Conservation (phyloP, 2,113 vertebrate species). For the Engystomops pustulosus region DNA sequence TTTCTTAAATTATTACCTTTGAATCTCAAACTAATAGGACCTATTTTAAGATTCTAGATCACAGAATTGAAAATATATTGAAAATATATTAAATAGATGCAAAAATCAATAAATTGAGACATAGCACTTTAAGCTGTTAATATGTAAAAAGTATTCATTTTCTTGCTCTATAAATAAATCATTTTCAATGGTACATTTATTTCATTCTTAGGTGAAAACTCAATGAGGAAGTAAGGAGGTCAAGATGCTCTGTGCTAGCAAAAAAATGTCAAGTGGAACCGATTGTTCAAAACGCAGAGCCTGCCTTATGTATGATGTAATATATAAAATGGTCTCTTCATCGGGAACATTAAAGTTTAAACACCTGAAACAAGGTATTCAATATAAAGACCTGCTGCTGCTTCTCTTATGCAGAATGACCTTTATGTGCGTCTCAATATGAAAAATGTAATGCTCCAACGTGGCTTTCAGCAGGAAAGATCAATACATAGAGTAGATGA, state of each 20-base stretch:
- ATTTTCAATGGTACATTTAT: background rate
- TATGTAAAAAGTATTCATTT: background rate
- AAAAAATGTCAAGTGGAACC: constrained; percentile 26
- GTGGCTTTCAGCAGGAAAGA: constrained; percentile 30
- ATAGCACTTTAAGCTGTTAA: background rate
- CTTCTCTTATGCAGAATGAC: constrained; percentile 55
- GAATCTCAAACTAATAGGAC: too few species aligned
- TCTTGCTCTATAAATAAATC: background rate
- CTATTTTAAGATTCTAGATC: too few species aligned
- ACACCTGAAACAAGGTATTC: constrained; percentile 28
- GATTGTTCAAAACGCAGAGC: background rate
- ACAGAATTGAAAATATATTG: too few species aligned
- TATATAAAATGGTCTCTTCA: constrained; percentile 38
- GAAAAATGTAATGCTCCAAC: background rate
- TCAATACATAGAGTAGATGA: background rate
- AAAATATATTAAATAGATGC: background rate
- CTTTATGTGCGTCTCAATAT: constrained; percentile 47
- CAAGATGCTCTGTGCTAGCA: background rate
- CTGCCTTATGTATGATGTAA: constrained; percentile 42
- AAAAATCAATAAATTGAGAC: background rate
- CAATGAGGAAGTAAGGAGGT: background rate
- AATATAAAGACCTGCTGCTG: background rate
- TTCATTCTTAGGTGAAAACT: background rate
- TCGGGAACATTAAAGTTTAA: constrained; percentile 41
- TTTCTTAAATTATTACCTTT: too few species aligned